Evolutionary conservation across 2,113 vertebrate genomes (phyloP), one percentile per base, ranked within the genome.

Genomic region (Hippolais icterina): DNA sequence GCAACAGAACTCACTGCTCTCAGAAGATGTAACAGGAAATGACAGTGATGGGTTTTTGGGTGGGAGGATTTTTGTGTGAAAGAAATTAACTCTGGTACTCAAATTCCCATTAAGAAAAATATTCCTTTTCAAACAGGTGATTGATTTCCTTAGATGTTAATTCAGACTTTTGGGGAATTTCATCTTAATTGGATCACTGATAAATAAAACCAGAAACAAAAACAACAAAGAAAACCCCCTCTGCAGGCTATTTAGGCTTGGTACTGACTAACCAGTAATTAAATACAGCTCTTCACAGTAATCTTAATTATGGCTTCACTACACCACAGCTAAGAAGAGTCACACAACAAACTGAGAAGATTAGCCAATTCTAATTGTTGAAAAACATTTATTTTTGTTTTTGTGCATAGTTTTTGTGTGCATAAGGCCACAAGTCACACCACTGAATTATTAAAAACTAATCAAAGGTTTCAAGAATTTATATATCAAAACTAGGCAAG

Each of bases 181-280:
- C 2, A 66, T 83, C 63, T 90, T 87, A 93, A 93, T 33, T 78
- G 47, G 76, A 77, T 90, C 75, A 83, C 20, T 64, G 56, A 95
- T 86, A 92, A 93, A 83, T 81, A 96, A 93, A 95, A 87, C 21
- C 76, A 82, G 84, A 94, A 96, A 95, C 29, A 88, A 88, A 80
- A 61, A 2, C 27, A 87, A 70, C 37, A 94, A 74, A 86, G 61
- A 91, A 87, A 49, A n/a, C 11, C 16, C 12, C 72, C 89, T 90
- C 93, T 81, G 72, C 80, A 93, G 89, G 94, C 89, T 94, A 91
- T 94, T 97, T 91, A 83, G 65, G 56, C 80, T 92, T 92, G 61
- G 72, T 95, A 90, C 88, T 93, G 94, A 89, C 91, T 96, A 95
- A 90, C 37, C 56, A 94, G 53, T 94, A 96, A 96, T 96, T 93